Percentiles rank a stretch among this genome's conserved stretches.
Evolutionary conservation across 2,888 invertebrate species (phyloP).

Genomic region (Xanthorhoe spadicearia): DNA sequence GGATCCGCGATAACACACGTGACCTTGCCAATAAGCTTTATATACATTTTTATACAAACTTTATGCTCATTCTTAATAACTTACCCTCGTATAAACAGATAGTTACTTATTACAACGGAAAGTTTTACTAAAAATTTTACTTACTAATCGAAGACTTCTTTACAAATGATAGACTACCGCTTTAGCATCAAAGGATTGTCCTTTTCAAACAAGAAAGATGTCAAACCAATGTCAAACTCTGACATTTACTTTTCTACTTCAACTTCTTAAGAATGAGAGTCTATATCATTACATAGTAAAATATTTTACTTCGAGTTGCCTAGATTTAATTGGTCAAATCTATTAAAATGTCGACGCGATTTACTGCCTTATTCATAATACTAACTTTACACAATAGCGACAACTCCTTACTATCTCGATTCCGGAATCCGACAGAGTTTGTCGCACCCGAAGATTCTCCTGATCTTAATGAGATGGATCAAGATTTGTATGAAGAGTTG

Average conservation of each 20-base stretch:
- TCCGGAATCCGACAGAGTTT: slow-evolving; percentile 18
- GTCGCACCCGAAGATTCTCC: not conserved
- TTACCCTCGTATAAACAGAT: too few species aligned
- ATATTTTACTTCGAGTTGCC: not conserved
- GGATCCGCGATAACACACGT: slow-evolving; percentile 31
- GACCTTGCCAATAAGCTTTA: slow-evolving; percentile 50
- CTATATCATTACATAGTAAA: not conserved
- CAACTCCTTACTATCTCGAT: slow-evolving; percentile 8
- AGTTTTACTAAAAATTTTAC: too few species aligned
- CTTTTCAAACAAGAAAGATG: not conserved
- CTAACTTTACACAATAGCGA: slow-evolving; percentile 10
- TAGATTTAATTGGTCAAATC: not conserved
- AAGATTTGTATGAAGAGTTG: slow-evolving; percentile 5
- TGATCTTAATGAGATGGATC: not conserved
- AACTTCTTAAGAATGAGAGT: not conserved
- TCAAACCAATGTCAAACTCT: not conserved
- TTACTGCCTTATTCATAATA: slow-evolving; percentile 8
- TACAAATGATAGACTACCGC: too few species aligned
- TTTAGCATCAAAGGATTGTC: too few species aligned
- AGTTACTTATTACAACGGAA: too few species aligned
- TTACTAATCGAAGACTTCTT: too few species aligned
- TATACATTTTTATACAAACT: slow-evolving; percentile 48
- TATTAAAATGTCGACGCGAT: slow-evolving; percentile 4
- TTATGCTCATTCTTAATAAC: slow-evolving; percentile 25
- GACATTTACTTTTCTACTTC: not conserved